Evolutionary conservation across 2,113 vertebrate species (phyloP).

Genomic region (Phoenicopterus ruber): DNA sequence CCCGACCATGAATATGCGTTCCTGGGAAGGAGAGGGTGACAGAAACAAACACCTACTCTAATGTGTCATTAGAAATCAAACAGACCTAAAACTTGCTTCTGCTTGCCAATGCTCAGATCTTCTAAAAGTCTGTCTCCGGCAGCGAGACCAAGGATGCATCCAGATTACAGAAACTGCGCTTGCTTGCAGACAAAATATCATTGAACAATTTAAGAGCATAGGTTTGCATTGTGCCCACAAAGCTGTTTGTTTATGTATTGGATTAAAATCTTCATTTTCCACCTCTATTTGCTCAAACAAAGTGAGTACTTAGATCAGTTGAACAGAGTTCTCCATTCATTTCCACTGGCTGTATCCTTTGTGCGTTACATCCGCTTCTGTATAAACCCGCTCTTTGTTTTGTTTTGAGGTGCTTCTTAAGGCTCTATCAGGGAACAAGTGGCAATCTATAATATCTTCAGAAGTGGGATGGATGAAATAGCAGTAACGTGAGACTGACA

Average conservation of each 20-base stretch:
- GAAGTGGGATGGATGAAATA: slow-evolving; percentile 22
- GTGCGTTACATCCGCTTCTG: background rate
- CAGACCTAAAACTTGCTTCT: slow-evolving; percentile 45
- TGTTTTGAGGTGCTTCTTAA: slow-evolving; percentile 38
- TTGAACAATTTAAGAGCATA: background rate
- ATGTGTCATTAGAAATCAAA: slow-evolving; percentile 67
- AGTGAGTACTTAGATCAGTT: slow-evolving; percentile 3
- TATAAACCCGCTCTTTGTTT: background rate
- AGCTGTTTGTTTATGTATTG: slow-evolving; percentile 13
- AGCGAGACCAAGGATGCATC: background rate
- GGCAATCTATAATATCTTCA: slow-evolving; percentile 3
- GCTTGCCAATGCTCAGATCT: background rate
- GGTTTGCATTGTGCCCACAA: background rate
- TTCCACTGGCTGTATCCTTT: background rate
- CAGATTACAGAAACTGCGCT: background rate
- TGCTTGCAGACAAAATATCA: background rate
- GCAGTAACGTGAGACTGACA: slow-evolving; percentile 23
- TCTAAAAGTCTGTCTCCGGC: slow-evolving; percentile 7
- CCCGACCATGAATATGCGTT: background rate
- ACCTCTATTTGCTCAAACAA: background rate
- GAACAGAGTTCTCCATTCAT: slow-evolving; percentile 9
- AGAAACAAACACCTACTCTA: slow-evolving; percentile 60
- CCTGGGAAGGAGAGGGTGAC: slow-evolving; percentile 45
- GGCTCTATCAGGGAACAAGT: background rate
- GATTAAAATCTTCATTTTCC: slow-evolving; percentile 6